Base-by-base conservation (phyloP, 2,113 vertebrate genomes). In the Actenoides hombroni region DNA sequence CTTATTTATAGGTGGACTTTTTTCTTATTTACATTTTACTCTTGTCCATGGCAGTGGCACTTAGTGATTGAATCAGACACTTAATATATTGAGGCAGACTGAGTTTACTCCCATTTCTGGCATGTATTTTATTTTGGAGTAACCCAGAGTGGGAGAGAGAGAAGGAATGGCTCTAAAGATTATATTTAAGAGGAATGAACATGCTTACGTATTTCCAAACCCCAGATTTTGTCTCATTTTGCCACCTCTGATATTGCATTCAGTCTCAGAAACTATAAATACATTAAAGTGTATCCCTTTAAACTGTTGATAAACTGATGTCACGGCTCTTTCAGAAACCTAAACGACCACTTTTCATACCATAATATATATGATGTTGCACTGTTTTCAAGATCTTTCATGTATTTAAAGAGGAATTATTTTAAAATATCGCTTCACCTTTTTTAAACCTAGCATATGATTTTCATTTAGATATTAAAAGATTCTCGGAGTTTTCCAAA, bases 401-500 rank as follows among this genome's bases (percentile, higher is more conserved):
- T 74, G 10, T 73, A 75, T 89, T 86, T 71, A 57, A 87, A 92
- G 40, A 61, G 10, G 33, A 39, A 29, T 71, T 70, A 29, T 61
- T 92, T 95, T 31, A 53, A 95, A 96, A 96, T 76, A 74, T 44
- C 16, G 0, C 14, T 88, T 88, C 70, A 90, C 9, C 19, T 54
- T 93, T 88, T 86, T 80, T 46, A 90, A 95, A 63, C 31, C 21
- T 94, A 64, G 11, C 23, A 25, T 73, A 73, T 65, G 29, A 84
- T 79, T 92, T 91, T 84, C 19, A 61, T 92, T 21, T 81, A 88
- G 64, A 16, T 75, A 82, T 57, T 92, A 61, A 82, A 94, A 75
- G 60, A 79, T 61, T 70, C 16, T 71, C 65, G 78, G 33, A 77
- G 31, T 77, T 88, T 92, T 86, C 80, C 57, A 49, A 68, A 93